phyloP scores from a whole-genome alignment of 1,140 invertebrate species.

The Drosophila subpulchrella region DNA sequence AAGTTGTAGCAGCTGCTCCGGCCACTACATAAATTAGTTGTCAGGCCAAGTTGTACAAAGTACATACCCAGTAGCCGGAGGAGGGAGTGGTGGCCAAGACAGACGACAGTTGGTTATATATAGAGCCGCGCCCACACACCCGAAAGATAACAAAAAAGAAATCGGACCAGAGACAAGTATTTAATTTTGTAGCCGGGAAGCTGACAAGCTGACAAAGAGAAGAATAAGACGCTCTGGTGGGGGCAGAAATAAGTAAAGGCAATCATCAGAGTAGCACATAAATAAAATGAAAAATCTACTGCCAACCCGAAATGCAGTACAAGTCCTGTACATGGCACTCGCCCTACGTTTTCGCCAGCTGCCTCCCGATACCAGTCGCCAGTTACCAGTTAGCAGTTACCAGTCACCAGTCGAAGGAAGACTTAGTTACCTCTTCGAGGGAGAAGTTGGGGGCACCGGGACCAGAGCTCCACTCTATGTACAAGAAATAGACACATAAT shows the following conservation, averaged over 20 bases:
- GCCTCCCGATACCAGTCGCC: slow-evolving; percentile 19
- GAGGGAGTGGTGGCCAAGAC: slow-evolving; percentile 51
- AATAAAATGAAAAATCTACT: slow-evolving; percentile 84
- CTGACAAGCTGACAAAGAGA: slow-evolving; percentile 77
- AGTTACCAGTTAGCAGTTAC: slow-evolving; percentile 31
- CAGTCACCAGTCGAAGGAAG: slow-evolving; percentile 42
- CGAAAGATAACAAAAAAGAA: slow-evolving; percentile 53
- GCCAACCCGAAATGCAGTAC: slow-evolving; percentile 76
- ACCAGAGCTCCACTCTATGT: slow-evolving; percentile 23
- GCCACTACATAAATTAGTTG: slow-evolving; percentile 82
- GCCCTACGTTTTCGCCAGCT: slow-evolving; percentile 20
- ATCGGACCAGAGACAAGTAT: slow-evolving; percentile 74
- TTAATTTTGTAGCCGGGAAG: slow-evolving; percentile 78
- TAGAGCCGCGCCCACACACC: slow-evolving; percentile 44
- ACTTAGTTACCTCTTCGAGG: slow-evolving; percentile 54
- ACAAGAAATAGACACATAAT: slow-evolving; percentile 71
- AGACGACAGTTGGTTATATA: slow-evolving; percentile 49
- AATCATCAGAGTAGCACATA: slow-evolving; percentile 62
- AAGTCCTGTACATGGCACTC: slow-evolving; percentile 66
- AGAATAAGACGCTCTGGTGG: slow-evolving; percentile 33
- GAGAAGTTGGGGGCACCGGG: background rate
- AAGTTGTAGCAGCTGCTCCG: slow-evolving; percentile 65
- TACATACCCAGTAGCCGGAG: slow-evolving; percentile 16
- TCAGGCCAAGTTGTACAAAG: slow-evolving; percentile 61
- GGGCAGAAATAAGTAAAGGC: slow-evolving; percentile 41